Base-by-base conservation (phyloP, 2,888 invertebrate genomes). In the Chrysolina oricalcia region DNA sequence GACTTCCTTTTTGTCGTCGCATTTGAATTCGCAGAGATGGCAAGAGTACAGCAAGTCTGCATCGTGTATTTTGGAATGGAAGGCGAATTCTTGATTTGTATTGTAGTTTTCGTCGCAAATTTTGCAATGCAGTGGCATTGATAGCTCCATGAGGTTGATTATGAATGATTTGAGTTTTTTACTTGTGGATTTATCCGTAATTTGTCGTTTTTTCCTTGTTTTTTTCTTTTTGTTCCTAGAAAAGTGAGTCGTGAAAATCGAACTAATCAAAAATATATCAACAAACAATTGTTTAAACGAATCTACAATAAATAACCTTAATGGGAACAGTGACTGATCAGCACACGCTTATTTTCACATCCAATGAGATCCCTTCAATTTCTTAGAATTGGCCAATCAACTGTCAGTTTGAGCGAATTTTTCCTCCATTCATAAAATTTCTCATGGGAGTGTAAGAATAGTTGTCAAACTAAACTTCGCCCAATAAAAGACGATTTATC, bases 81-180 rank as follows among this genome's bases (percentile, higher is more conserved):
- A 74, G 0, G 86, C 87, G 66, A 85, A 87, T 5, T 84, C 86
- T 27, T 86, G 77, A 65, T 85, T 81, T 17, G 81, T 82, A 17
- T 90, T 90, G 76, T 90, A 91, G 11, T 89, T 86, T 76, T 90
- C 90, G 2, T 90, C 90, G 59, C 92, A 92, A 68, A 90, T 74
- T 73, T 90, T 90, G 76, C 91, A 91, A 62, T 90, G 89, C 59
- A 91, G 90, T 6, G 89, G 88, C n/a, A 59, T 35, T 59, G 59
- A 59, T 0, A 59, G 27, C 10, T 59, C 59, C 27, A 59, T n/a
- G 35, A 59, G 59, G 27, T 59, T 59, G 9, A 59, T 35, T 1
- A 59, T 59, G 59, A 59, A 59, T 59, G 59, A 35, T 59, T 59
- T 59, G 27, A 59, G 35, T 59, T 59, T 59, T 59, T 59, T 59